Base-by-base conservation (phyloP, 1,140 invertebrate genomes). In the Drusus annulatus region DNA sequence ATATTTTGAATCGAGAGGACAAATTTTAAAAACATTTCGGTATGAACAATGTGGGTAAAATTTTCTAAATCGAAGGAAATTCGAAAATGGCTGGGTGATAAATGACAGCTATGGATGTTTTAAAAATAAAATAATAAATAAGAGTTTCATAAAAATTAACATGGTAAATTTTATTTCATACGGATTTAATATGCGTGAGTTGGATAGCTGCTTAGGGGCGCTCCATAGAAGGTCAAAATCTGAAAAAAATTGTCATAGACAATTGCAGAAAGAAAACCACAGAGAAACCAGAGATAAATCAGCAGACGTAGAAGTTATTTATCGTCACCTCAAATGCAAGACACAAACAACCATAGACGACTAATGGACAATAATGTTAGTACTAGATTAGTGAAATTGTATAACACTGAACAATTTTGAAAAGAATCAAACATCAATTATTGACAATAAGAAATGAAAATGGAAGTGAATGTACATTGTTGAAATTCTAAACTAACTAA, bases 221-320 rank as follows among this genome's bases (percentile, higher is more conserved):
- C 23, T 16, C 69, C 69, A 28, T 50, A 50, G 65, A 69, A 28
- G 50, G n/a, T 74, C 50, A 23, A 21, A 52, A 74, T 74, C 69
- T 74, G 69, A 74, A 74, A 74, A 74, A 74, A 54, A 56, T 54
- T 74, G 50, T 56, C 69, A 56, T 17, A 74, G 69, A 74, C 69
- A 74, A 69, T 69, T 69, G 65, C 65, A 69, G 23, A 63, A 31
- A 69, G 25, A 74, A 21, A 25, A 74, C 50, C 52, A 52, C 8
- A 73, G 50, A 63, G 16, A 63, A 69, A 69, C 28, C 65, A 69
- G 31, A 19, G 65, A 69, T 51, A 69, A 17, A 69, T n/a, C 36
- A 16, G 28, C 8, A 45, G 65, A 19, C 25, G 15, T 63, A 28
- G 19, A 63, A 45, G 36, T 45, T 45, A 45, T 45, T 8, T 45